Evolutionary conservation across 2,113 vertebrate genomes (phyloP).

Genomic region (Colistium nudipinnis): DNA sequence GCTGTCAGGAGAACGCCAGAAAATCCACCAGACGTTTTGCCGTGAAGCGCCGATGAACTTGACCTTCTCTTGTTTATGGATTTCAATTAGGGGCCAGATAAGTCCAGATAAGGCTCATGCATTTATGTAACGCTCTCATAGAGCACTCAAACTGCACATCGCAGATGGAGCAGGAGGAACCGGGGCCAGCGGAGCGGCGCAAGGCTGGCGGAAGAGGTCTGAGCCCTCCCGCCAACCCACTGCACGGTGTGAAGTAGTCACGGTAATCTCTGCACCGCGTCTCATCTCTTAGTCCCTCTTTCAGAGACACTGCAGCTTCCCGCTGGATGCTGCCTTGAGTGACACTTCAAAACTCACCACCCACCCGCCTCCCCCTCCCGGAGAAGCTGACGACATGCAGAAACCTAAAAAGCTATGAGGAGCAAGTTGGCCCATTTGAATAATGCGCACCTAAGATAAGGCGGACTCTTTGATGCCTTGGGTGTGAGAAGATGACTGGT

Average conservation of each 20-base stretch:
- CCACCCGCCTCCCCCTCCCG: conserved; percentile 47
- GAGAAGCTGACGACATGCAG: conserved; percentile 41
- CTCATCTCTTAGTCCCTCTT: conserved; percentile 66
- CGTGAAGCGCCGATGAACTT: conserved; percentile 73
- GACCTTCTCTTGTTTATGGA: conserved; percentile 61
- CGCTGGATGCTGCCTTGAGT: conserved; percentile 55
- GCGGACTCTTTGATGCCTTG: conserved; percentile 68
- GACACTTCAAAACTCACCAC: conserved; percentile 61
- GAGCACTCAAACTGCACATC: conserved; percentile 31
- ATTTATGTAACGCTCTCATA: conserved; percentile 62
- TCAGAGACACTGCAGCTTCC: conserved; percentile 55
- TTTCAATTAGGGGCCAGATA: conserved; percentile 71
- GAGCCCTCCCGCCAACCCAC: conserved; percentile 53
- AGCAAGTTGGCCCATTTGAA: conserved; percentile 63
- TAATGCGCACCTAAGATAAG: conserved; percentile 70
- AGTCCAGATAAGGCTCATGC: no score
- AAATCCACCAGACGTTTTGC: conserved; percentile 72
- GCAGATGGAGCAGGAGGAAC: conserved; percentile 39
- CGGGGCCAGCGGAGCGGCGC: conserved; percentile 26
- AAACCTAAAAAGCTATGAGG: conserved; percentile 46
- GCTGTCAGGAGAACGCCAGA: conserved; percentile 47
- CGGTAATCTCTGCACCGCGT: conserved; percentile 53
- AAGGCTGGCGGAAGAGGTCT: conserved; percentile 42
- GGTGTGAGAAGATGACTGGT: conserved; percentile 58
- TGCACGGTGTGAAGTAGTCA: conserved; percentile 43